Evolutionary conservation across 2,797 vertebrate species (phyloP).

Genomic region (Zonotrichia albicollis): DNA sequence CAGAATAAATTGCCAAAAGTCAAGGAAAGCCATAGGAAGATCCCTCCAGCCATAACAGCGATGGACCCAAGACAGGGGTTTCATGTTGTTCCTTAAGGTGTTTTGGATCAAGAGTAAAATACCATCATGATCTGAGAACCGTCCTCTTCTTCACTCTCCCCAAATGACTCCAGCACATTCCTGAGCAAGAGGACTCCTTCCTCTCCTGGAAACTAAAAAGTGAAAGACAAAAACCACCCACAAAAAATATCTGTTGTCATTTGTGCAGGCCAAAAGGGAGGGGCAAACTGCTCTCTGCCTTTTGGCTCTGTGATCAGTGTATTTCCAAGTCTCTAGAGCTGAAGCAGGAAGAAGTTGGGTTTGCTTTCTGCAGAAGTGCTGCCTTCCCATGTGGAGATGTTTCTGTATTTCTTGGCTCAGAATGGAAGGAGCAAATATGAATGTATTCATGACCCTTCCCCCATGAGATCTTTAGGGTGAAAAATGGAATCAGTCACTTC

Average conservation of each 20-base stretch:
- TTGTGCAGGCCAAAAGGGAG: not conserved
- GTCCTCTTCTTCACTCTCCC: rapidly evolving
- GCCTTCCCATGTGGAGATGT: not conserved
- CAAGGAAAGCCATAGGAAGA: not conserved
- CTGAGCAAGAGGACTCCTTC: not conserved
- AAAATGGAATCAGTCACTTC: not conserved
- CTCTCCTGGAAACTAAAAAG: not conserved
- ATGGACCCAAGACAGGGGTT: not conserved
- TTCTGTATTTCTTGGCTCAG: not conserved
- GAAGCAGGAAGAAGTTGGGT: not conserved
- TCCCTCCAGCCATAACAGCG: not conserved
- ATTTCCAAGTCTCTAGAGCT: not conserved
- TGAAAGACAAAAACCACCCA: not conserved
- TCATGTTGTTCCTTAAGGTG: not conserved
- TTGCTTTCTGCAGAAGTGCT: not conserved
- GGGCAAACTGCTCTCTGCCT: not conserved
- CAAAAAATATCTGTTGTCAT: not conserved
- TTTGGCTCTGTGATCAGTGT: not conserved
- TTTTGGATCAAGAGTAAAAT: not conserved
- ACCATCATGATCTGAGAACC: not conserved
- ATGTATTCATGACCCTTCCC: not conserved
- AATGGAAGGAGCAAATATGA: not conserved
- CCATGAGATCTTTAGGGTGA: not conserved
- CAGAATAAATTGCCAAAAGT: not conserved
- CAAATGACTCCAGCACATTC: not conserved